phyloP scores from a whole-genome alignment of 2,113 vertebrate species.

The Megatriorchis doriae region DNA sequence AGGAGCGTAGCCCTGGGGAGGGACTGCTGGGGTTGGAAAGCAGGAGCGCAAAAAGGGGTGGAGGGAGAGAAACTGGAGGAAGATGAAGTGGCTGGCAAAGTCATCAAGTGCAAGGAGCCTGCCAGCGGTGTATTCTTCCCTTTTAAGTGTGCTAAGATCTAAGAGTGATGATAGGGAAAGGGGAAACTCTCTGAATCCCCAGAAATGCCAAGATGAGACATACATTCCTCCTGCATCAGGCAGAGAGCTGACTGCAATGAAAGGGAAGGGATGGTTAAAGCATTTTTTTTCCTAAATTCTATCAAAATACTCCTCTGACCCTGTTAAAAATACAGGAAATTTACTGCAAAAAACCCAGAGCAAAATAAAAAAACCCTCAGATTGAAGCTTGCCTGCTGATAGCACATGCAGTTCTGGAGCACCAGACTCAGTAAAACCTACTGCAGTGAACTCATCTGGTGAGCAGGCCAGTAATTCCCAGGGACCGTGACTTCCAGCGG shows the following conservation, averaged over 20 bases:
- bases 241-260: not conserved
- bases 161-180: not conserved
- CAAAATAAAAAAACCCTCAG: not conserved
- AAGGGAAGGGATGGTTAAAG: not conserved
- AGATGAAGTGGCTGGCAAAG: not conserved
- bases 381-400: not conserved
- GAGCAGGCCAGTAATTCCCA: not conserved
- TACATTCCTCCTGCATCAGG: not conserved
- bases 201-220: not conserved
- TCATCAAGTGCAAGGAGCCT: not conserved
- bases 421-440: not conserved
- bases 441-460: not conserved
- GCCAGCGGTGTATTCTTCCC: not conserved
- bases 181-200: not conserved
- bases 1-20: not conserved
- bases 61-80: not conserved
- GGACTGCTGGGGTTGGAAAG: not conserved
- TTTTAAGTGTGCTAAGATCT: not conserved
- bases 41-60: not conserved
- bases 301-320: not conserved
- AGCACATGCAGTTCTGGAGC: not conserved
- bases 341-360: not conserved
- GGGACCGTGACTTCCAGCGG: not conserved
- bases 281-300: not conserved
- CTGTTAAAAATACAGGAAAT: not conserved